Evolutionary conservation across 2,888 invertebrate species (phyloP).

Genomic region (Esperia sulphurella): DNA sequence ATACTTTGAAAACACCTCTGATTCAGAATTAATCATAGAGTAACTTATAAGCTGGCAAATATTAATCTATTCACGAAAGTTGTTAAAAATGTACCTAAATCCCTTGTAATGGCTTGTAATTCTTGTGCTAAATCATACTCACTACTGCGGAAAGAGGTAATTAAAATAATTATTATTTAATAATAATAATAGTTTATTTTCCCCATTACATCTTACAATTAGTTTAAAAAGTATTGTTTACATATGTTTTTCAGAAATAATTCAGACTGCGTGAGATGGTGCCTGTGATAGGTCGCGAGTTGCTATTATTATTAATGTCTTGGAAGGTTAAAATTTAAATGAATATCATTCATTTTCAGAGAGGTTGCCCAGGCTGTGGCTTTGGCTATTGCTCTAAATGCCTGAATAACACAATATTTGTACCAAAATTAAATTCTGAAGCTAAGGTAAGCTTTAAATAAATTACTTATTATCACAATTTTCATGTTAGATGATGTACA

Average conservation of each 20-base stretch:
- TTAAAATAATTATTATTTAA: conserved; percentile 9
- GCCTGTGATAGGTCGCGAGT: too few species aligned
- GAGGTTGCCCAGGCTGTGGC: conserved; percentile 91
- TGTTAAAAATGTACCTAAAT: neutral
- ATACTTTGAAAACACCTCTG: neutral
- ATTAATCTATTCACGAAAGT: neutral
- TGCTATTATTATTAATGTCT: too few species aligned
- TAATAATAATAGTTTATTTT: neutral
- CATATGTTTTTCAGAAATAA: too few species aligned
- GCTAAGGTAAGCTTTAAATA: conserved; percentile 85
- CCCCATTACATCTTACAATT: too few species aligned
- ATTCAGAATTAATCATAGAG: too few species aligned
- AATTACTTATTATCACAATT: too few species aligned
- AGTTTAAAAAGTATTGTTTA: too few species aligned
- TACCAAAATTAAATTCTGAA: conserved; percentile 81
- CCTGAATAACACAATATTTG: conserved; percentile 83
- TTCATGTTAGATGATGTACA: neutral
- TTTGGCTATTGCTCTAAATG: conserved; percentile 92
- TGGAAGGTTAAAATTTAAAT: too few species aligned
- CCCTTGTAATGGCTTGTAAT: conserved; percentile 82
- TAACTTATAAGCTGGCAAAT: too few species aligned
- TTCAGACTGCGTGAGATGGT: too few species aligned
- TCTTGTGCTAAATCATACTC: conserved; percentile 85
- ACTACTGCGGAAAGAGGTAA: conserved; percentile 86
- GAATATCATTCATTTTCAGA: conserved; percentile 78